These are phyloP conservation scores for Threskiornis aethiopicus DNA, from an alignment of 2,797 vertebrate genomes.

Conservation along the genomic window DNA sequence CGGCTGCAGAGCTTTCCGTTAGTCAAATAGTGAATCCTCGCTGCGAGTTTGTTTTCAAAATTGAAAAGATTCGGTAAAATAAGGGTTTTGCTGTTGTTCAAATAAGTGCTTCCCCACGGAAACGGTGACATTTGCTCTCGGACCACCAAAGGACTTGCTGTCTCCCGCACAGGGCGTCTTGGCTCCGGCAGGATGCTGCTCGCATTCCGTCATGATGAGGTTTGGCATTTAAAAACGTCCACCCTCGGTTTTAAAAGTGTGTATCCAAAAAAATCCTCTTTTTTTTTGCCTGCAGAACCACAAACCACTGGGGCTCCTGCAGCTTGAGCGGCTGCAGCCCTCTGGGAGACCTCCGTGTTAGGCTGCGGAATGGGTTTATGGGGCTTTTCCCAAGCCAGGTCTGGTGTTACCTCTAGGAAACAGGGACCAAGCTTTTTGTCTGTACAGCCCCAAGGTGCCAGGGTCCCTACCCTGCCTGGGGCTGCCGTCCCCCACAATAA, in stretches of 20 bases:
- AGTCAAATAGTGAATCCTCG: neutral
- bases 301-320: neutral
- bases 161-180: neutral
- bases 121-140: neutral
- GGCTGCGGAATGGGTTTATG: neutral
- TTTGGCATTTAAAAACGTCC: neutral
- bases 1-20: neutral
- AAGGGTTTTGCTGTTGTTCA: neutral
- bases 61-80: neutral
- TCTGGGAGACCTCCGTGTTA: neutral
- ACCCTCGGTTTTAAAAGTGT: rapidly evolving
- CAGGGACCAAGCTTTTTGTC: rapidly evolving
- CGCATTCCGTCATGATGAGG: rapidly evolving
- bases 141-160: neutral
- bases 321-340: neutral
- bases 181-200: neutral
- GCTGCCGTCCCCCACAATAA: neutral
- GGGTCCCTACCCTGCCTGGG: neutral
- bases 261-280: neutral
- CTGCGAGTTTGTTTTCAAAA: neutral
- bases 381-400: too few relatives aligned
- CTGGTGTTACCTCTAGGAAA: neutral
- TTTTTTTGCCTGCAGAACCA: neutral
- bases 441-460: neutral
- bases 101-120: neutral